Base-by-base conservation (phyloP, 2,113 vertebrate species). In the Microcebus tavaratra region DNA sequence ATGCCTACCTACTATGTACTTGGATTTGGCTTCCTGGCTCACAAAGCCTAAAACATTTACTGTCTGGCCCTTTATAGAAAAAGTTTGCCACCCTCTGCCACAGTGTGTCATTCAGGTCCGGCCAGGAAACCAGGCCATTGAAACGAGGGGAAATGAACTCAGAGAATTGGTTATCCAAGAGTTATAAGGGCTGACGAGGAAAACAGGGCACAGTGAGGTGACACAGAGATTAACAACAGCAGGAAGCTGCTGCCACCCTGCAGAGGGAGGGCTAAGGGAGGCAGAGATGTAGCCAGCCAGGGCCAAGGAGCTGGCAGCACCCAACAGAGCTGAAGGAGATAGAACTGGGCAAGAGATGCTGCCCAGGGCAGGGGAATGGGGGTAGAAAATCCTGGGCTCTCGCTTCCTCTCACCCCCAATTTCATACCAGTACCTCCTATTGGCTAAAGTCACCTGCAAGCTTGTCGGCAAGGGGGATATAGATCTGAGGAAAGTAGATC, bases 11-110 rank as follows among this genome's bases (percentile, higher is more conserved):
- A 36, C 42, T 55, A 75, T 80, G 63, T 53, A 39, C 10, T 85
- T 83, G 29, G 31, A 17, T 67, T 96, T 90, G 87, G 80, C n/a
- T 29, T 70, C 34, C 65, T 87, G 42, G 20, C 2, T 39, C 50
- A 42, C 17, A 67, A 84, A 97, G 5, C 42, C 57, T 87, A 87
- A 89, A 75, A 61, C 59, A 88, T 79, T 91, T 95, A 84, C 48
- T 75, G 42, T 72, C 42, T 67, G 45, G 20, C 12, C 48, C 2
- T 83, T 65, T 83, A 45, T 15, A 86, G 68, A 34, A 75, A 94
- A 91, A 25, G 1, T 39, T n/a, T 53, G 27, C 36, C 91, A 57
- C 75, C 45, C 13, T 93, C 84, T 90, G 25, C 65, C 59, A 70
- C 1, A 17, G 42, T 0, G 0, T 82, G 31, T 59, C 48, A 91